A percentile compares a stretch with the other conserved stretches of the same genome.
Evolutionary conservation across 1,140 invertebrate species (phyloP).

Genomic region (Pararge aegeria): DNA sequence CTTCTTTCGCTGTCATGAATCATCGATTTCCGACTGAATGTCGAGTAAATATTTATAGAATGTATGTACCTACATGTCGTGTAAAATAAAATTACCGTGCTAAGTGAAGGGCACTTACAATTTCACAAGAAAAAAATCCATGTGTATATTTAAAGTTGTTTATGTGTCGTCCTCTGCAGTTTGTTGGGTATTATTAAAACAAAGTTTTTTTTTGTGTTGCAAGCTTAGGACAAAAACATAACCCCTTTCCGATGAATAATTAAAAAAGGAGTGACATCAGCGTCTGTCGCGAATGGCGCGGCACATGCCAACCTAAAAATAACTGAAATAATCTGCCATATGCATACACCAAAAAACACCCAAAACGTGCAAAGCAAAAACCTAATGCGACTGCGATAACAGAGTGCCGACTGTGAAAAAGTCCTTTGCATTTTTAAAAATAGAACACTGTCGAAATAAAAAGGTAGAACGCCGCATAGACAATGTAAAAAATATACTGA

Average conservation of each 20-base stretch:
- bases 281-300: slow-evolving; percentile 65
- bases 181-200: slow-evolving; percentile 6
- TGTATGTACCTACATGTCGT: slow-evolving; percentile 12
- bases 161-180: slow-evolving; percentile 20
- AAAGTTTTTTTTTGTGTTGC: not conserved
- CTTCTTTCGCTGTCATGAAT: slow-evolving; percentile 20
- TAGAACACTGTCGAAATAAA: slow-evolving; percentile 21
- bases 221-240: slow-evolving; percentile 38
- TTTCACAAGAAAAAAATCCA: not conserved
- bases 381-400: slow-evolving; percentile 47
- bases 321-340: slow-evolving; percentile 72
- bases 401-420: slow-evolving; percentile 3
- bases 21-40: slow-evolving; percentile 20
- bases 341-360: slow-evolving; percentile 62
- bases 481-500: slow-evolving; percentile 50
- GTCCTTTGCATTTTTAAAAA: slow-evolving; percentile 7
- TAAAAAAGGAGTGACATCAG: slow-evolving; percentile 71
- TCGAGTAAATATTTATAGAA: slow-evolving; percentile 20
- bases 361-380: slow-evolving; percentile 55
- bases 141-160: slow-evolving; percentile 9
- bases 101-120: not conserved
- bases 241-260: slow-evolving; percentile 60
- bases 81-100: slow-evolving; percentile 11
- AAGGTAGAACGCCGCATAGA: slow-evolving; percentile 6
- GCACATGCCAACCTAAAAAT: slow-evolving; percentile 74